Conservation (phyloP, 2,888 invertebrate genomes). For the Drymonia ruficornis region DNA sequence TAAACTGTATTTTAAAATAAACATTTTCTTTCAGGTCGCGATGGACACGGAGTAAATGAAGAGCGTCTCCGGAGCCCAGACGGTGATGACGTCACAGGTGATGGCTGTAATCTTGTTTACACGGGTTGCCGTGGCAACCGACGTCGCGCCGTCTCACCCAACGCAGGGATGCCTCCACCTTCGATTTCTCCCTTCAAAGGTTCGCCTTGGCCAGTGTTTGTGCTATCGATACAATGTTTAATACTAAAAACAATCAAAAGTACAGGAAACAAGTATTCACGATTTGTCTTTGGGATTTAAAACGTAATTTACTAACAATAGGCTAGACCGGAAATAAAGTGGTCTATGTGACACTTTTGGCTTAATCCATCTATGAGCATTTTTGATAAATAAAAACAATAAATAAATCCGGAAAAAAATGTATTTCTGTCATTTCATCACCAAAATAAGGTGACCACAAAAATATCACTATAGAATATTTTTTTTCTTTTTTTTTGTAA, state of each 20-base stretch:
- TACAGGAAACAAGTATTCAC: not conserved
- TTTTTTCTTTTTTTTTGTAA: too few species aligned
- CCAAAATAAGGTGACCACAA: too few species aligned
- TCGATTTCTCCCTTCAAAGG: constrained; percentile 49
- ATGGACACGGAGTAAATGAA: constrained; percentile 78
- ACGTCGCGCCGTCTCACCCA: constrained; percentile 9
- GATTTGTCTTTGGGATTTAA: not conserved
- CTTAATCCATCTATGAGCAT: too few species aligned
- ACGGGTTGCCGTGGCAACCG: constrained; percentile 13
- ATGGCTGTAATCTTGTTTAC: not conserved
- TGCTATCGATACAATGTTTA: constrained; percentile 20
- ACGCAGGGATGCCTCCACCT: constrained; percentile 34
- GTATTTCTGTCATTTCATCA: too few species aligned
- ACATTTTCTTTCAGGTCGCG: constrained; percentile 58
- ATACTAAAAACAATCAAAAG: constrained; percentile 2
- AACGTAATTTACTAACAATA: not conserved
- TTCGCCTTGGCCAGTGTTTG: constrained; percentile 73
- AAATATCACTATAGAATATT: too few species aligned
- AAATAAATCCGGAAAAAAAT: too few species aligned
- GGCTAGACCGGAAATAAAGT: too few species aligned
- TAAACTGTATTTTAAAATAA: too few species aligned
- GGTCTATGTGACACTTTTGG: too few species aligned
- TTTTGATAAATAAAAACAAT: too few species aligned
- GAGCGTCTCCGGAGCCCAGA: constrained; percentile 50
- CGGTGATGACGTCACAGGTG: constrained; percentile 17